Evolutionary conservation across 2,113 vertebrate genomes (phyloP).

Genomic region (Larimichthys polyactis): DNA sequence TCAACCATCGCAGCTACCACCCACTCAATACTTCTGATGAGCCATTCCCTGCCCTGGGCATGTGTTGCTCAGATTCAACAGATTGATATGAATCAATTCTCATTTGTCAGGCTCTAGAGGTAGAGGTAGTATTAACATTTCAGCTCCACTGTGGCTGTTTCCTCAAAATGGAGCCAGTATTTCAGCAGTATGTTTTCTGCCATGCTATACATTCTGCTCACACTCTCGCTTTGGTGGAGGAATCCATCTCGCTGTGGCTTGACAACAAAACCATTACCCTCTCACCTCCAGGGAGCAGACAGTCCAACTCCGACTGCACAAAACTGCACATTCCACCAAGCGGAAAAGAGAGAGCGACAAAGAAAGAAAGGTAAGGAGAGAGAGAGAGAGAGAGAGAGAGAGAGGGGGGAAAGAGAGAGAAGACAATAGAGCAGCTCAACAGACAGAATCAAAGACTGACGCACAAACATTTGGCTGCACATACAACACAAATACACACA

Average conservation of each 20-base stretch:
- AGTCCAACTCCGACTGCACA: slow-evolving; percentile 67
- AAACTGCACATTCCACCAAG: slow-evolving; percentile 67
- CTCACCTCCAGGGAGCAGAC: slow-evolving; percentile 75
- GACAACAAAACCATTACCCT: slow-evolving; percentile 80
- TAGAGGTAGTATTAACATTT: slow-evolving; percentile 64
- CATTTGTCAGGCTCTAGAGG: slow-evolving; percentile 63
- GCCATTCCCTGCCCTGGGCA: slow-evolving; percentile 57
- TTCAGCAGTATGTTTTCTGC: slow-evolving; percentile 57
- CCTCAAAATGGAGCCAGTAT: slow-evolving; percentile 58
- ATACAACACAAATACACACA: slow-evolving; percentile 3
- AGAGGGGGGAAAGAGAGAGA: slow-evolving; percentile 12
- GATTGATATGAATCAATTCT: slow-evolving; percentile 74
- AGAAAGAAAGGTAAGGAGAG: slow-evolving; percentile 40
- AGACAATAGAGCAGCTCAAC: slow-evolving; percentile 33
- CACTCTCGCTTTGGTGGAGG: slow-evolving; percentile 59
- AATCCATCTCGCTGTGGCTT: slow-evolving; percentile 76
- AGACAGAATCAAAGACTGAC: slow-evolving; percentile 30
- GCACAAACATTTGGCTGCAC: slow-evolving; percentile 10
- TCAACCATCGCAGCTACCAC: slow-evolving; percentile 60
- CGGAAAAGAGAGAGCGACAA: slow-evolving; percentile 38
- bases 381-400: slow-evolving; percentile 7
- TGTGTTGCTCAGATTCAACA: slow-evolving; percentile 75
- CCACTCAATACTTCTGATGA: slow-evolving; percentile 72
- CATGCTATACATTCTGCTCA: slow-evolving; percentile 72
- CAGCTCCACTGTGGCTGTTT: slow-evolving; percentile 51